Base-by-base conservation (phyloP, 2,888 invertebrate genomes). In the Tetheella fluctuosa region DNA sequence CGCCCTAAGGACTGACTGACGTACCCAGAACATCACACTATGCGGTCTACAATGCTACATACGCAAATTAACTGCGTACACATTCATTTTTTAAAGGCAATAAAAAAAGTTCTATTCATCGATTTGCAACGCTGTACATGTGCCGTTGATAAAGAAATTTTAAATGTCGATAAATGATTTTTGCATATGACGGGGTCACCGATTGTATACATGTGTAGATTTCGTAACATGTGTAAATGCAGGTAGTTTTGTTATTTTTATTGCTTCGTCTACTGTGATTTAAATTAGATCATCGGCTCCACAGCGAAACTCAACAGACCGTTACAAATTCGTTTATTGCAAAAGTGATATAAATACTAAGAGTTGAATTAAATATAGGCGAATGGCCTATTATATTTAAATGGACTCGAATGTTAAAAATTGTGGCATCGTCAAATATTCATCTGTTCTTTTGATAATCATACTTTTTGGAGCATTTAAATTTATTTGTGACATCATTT, bases 111-210 rank as follows among this genome's bases (percentile, higher is more conserved):
- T 65, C 81, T 83, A 88, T 92, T 91, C 87, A 89, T 81, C 76
- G 79, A 91, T 91, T 88, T 80, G 89, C 39, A 39, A 10, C 77
- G 69, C 80, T 86, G 85, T 82, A 82, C 90, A 87, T 88, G 89
- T 84, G 90, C 87, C 85, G 69, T 67, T 73, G 69, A 85, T 83
- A 85, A 89, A 86, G 80, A 83, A 85, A 83, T 85, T 90, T 88
- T 88, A 89, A 91, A 90, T 82, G 82, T 81, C 84, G 81, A 88
- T 89, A 91, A 92, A 91, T 88, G 90, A 89, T 89, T 92, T 93
- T 92, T 91, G 87, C 92, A 93, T 92, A 91, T 90, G 90, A 84
- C 86, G 70, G 69, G 77, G 77, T 77, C 63, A 71, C 68, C 64
- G 73, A 62, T 39, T 65, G 68, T 65, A 79, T 81, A 77, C 78